Conservation (phyloP, 2,888 invertebrate genomes). For the Phymatocera aterrima region DNA sequence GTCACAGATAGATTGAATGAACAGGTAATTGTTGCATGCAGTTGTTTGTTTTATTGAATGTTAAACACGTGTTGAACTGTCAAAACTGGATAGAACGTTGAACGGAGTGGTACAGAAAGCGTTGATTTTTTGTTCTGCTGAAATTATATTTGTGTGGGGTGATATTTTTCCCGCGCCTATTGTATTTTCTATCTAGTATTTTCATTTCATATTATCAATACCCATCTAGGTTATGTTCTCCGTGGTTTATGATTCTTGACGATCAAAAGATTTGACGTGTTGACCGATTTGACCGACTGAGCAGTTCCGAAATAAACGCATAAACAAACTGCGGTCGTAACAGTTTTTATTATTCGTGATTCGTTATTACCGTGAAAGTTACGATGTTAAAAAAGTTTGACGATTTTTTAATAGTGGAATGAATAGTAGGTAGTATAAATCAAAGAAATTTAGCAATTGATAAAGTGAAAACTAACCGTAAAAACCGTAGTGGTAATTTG, state of each 20-base stretch:
- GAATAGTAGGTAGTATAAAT: neutral
- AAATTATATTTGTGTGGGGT: slow-evolving; percentile 7
- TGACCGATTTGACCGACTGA: too few species aligned
- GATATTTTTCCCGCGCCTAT: slow-evolving; percentile 29
- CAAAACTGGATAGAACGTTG: neutral
- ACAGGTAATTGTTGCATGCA: too few species aligned
- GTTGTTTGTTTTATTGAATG: neutral
- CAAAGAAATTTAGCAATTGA: neutral
- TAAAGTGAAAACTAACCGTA: neutral
- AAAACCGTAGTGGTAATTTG: neutral
- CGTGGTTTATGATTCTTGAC: too few species aligned
- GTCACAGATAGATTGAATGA: neutral
- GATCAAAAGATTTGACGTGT: too few species aligned
- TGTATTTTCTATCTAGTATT: too few species aligned
- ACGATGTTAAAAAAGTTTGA: neutral
- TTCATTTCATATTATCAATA: too few species aligned
- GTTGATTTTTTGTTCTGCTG: neutral
- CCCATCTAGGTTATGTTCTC: too few species aligned
- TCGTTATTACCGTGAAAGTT: neutral
- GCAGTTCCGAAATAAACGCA: too few species aligned
- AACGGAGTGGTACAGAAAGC: neutral
- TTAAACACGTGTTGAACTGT: neutral
- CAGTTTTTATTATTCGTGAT: neutral
- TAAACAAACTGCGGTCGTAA: too few species aligned
- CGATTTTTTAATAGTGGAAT: neutral